phyloP scores from a whole-genome alignment of 2,797 vertebrate genomes.

The Orientallactaga sibirica region DNA sequence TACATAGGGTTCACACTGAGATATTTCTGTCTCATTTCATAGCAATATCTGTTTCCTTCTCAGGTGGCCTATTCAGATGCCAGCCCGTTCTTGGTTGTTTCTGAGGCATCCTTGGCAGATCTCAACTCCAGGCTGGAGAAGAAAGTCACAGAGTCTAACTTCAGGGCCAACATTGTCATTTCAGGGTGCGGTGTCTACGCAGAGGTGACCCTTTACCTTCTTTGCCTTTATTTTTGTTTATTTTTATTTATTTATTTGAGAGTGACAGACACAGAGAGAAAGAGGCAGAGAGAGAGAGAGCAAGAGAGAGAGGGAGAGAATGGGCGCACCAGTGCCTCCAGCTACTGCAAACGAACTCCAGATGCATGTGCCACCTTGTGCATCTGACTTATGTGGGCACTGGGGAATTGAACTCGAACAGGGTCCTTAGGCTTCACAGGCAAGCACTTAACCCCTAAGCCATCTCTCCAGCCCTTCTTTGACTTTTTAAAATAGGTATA shows the following conservation, averaged over 20 bases:
- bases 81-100: conserved; percentile 91
- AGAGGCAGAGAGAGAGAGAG: too few species aligned
- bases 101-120: conserved; percentile 90
- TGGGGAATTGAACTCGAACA: too few species aligned
- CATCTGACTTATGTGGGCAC: too few species aligned
- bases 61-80: conserved; percentile 90
- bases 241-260: neutral
- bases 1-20: neutral
- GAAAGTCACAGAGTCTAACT: conserved; percentile 87
- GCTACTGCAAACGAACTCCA: too few species aligned
- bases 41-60: neutral
- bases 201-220: conserved; percentile 86
- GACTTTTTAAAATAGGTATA: too few species aligned
- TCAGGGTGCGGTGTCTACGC: conserved; percentile 89
- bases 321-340: too few species aligned
- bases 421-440: too few species aligned
- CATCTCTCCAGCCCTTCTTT: too few species aligned
- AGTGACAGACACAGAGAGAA: too few species aligned
- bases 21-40: rapidly evolving
- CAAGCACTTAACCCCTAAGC: too few species aligned
- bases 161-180: conserved; percentile 91
- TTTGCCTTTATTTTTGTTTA: neutral
- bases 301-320: too few species aligned
- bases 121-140: conserved; percentile 89
- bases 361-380: too few species aligned